These are phyloP conservation scores for Terrapene triunguis DNA, from an alignment of 2,113 vertebrate species.

Conservation along the genomic window DNA sequence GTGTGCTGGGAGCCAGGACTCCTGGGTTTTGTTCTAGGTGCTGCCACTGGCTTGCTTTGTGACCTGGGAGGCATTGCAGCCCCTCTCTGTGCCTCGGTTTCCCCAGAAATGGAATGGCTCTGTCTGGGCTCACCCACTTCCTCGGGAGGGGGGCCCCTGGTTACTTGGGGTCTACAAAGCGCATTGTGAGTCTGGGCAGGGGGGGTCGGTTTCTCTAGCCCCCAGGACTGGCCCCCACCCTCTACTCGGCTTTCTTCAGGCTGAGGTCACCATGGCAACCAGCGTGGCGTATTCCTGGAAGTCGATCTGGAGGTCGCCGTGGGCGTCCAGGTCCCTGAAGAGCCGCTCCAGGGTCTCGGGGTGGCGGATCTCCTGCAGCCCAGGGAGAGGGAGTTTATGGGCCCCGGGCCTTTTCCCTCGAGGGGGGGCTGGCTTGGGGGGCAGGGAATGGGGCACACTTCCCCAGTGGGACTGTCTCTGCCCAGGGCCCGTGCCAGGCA, in stretches of 20 bases:
- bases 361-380: slow-evolving; percentile 75
- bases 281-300: slow-evolving; percentile 81
- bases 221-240: too few relatives aligned
- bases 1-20: too few relatives aligned
- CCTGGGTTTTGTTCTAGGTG: too few relatives aligned
- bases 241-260: slow-evolving; percentile 29
- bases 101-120: too few relatives aligned
- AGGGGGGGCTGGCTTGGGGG: too few relatives aligned
- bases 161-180: not conserved
- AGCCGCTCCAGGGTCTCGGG: slow-evolving; percentile 76
- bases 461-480: too few relatives aligned
- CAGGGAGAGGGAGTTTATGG: not conserved
- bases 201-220: not conserved
- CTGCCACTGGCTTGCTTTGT: too few relatives aligned
- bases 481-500: too few relatives aligned
- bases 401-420: too few relatives aligned
- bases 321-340: slow-evolving; percentile 80
- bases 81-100: not conserved
- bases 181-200: not conserved
- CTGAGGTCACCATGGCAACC: slow-evolving; percentile 81
- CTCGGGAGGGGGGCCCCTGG: not conserved
- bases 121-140: too few relatives aligned
- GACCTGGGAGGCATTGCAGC: too few relatives aligned
- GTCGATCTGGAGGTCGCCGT: slow-evolving; percentile 80
- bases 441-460: not conserved